Evolutionary conservation across 37 sponge, comb jelly and placozoan species (phyloP).

Genomic region (Hexactinellida sp.): DNA sequence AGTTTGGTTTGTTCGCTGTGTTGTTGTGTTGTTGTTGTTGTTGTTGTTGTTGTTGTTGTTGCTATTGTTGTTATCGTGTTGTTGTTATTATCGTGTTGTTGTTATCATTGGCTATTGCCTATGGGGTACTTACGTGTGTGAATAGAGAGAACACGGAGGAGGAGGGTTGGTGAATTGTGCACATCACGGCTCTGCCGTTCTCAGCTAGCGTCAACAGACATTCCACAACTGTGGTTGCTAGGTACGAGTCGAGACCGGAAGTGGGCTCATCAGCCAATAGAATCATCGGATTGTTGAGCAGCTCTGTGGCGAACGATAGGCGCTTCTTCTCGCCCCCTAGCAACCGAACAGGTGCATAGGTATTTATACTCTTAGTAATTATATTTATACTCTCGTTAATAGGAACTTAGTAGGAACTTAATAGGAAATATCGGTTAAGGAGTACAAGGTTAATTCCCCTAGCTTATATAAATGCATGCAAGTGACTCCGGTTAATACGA

Average conservation of each 20-base stretch:
- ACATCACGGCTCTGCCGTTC: constrained; percentile 30
- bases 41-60: too few relatives aligned
- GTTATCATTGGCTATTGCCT: neutral
- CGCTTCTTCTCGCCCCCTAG: constrained; percentile 39
- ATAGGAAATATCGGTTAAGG: too few relatives aligned
- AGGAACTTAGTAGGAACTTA: too few relatives aligned
- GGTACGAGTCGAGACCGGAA: constrained; percentile 37
- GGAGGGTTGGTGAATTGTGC: constrained; percentile 51
- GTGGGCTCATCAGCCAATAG: constrained; percentile 56
- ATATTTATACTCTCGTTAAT: too few relatives aligned
- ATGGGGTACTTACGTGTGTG: neutral
- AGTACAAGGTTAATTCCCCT: too few relatives aligned
- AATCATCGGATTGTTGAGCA: constrained; percentile 32
- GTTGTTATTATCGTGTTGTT: too few relatives aligned
- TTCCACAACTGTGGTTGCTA: constrained; percentile 33
- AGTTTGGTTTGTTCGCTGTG: neutral
- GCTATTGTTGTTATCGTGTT: too few relatives aligned
- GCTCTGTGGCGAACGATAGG: constrained; percentile 34
- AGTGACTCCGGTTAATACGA: too few relatives aligned
- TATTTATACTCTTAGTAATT: too few relatives aligned
- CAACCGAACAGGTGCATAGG: too few relatives aligned
- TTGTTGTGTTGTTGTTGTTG: too few relatives aligned
- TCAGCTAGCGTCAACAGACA: constrained; percentile 27
- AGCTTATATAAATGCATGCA: too few relatives aligned
- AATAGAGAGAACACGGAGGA: constrained; percentile 39